Base-by-base conservation (phyloP, 1,140 invertebrate genomes). In the Tachypleus tridentatus region DNA sequence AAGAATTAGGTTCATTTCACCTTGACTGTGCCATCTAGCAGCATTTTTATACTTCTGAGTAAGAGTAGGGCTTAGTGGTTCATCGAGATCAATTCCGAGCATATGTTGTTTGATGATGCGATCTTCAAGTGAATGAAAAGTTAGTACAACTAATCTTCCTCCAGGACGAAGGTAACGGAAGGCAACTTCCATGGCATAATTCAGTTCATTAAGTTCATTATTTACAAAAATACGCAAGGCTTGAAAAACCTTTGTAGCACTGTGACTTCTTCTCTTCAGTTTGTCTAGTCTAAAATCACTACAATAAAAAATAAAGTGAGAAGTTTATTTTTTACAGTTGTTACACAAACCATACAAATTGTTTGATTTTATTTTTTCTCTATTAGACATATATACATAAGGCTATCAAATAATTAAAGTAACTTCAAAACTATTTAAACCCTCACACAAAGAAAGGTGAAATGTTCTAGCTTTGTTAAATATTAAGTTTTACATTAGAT, bases 201-300 rank as follows among this genome's bases (percentile, higher is more conserved):
- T 91, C 4, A 97, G 83, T 81, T 98, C 93, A 77, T 98, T 98
- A 1, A 98, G 77, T 80, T 98, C 94, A 77, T 98, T 91, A 75
- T 98, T 98, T 0, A 98, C 90, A 79, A 97, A 96, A 69, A 97
- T 97, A 70, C 94, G 80, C 63, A 98, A 75, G 0, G 93, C 94
- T 80, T 95, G 91, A 79, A 97, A 98, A 0, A 91, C 86, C 82
- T 93, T 94, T 4, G 91, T 95, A 0, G 93, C 93, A 67, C 82
- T 80, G 74, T 96, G 92, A 5, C 86, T 75, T n/a, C 80, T 82
- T 70, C 89, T 80, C 56, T 86, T 81, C 51, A 92, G 73, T 76
- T 86, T 87, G 75, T 96, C 91, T 50, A 82, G 54, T 51, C 77
- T 64, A 7, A 63, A 58, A 64, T 85, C 81, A 72, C 79, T 80